These are phyloP conservation scores for Himantopus leucocephalus DNA, from an alignment of 2,113 vertebrate species.

Conservation along the genomic window DNA sequence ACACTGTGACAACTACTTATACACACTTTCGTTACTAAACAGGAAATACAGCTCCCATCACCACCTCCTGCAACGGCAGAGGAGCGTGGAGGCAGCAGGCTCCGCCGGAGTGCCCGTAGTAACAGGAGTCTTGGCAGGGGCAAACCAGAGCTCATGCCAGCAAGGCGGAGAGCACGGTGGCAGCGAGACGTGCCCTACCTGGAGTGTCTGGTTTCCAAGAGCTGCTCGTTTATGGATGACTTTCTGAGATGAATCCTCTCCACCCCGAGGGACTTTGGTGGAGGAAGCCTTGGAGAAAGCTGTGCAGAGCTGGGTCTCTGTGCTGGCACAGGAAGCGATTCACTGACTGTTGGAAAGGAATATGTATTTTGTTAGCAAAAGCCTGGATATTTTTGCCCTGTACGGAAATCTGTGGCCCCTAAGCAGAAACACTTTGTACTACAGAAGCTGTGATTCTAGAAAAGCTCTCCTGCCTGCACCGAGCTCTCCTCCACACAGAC, in stretches of 20 bases:
- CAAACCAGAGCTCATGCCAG: fast-evolving
- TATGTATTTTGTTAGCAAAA: not conserved
- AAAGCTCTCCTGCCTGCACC: not conserved
- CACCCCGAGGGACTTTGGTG: constrained; percentile 81
- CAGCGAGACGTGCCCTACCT: constrained; percentile 47
- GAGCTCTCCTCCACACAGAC: fast-evolving
- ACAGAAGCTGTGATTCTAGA: not conserved
- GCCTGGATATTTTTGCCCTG: not conserved
- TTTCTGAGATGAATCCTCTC: constrained; percentile 79
- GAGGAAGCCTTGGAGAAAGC: constrained; percentile 85
- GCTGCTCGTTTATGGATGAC: constrained; percentile 74
- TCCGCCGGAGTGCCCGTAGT: not conserved
- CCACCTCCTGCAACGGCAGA: not conserved
- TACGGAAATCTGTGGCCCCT: not conserved
- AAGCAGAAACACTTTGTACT: not conserved
- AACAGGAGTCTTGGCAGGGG: not conserved
- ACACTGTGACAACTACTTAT: not conserved
- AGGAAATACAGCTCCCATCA: not conserved
- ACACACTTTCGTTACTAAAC: not conserved
- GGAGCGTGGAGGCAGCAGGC: not conserved
- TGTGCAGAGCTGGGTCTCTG: constrained; percentile 84
- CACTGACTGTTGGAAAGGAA: constrained; percentile 67
- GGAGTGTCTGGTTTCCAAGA: constrained; percentile 71
- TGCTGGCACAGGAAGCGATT: constrained; percentile 68
- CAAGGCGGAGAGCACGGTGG: not conserved